A percentile compares a stretch with the other conserved stretches of the same genome.
These are phyloP conservation scores for Contarinia nasturtii DNA, from an alignment of 1,140 invertebrate genomes.

Conservation along the genomic window DNA sequence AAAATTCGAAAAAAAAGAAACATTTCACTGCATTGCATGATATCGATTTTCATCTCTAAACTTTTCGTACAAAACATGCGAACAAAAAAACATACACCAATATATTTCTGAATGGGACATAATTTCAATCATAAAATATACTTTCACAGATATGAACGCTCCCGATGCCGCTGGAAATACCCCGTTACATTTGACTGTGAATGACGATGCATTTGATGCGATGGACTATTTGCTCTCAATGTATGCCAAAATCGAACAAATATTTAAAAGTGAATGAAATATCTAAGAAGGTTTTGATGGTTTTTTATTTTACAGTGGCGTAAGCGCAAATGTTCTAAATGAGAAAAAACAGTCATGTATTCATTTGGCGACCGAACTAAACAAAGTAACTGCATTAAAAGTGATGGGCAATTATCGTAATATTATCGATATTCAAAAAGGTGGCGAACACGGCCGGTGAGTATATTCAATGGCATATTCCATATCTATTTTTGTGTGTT, in stretches of 20 bases:
- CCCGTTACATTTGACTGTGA: constrained; percentile 60
- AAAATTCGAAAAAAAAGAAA: too few species aligned
- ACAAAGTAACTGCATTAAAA: constrained; percentile 44
- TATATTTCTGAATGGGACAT: too few species aligned
- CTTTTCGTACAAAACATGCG: too few species aligned
- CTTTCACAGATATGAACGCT: constrained; percentile 46
- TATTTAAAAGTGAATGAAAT: background rate
- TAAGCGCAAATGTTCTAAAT: constrained; percentile 49
- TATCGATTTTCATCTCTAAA: too few species aligned
- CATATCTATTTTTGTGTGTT: too few species aligned
- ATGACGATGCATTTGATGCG: constrained; percentile 44
- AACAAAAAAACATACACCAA: too few species aligned
- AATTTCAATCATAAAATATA: background rate
- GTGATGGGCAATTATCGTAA: constrained; percentile 44
- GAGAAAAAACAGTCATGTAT: constrained; percentile 55
- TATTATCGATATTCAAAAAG: constrained; percentile 45
- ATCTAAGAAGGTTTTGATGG: background rate
- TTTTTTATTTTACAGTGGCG: too few species aligned
- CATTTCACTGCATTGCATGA: too few species aligned
- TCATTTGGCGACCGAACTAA: constrained; percentile 57
- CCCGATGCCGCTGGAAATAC: constrained; percentile 59
- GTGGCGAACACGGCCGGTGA: constrained; percentile 48
- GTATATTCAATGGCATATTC: too few species aligned
- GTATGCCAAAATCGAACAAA: constrained; percentile 28
- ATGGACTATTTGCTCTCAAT: constrained; percentile 50